A percentile compares a stretch with the other conserved stretches of the same genome.
phyloP scores from a whole-genome alignment of 2,888 invertebrate species.

The Cyclophora albipunctata region DNA sequence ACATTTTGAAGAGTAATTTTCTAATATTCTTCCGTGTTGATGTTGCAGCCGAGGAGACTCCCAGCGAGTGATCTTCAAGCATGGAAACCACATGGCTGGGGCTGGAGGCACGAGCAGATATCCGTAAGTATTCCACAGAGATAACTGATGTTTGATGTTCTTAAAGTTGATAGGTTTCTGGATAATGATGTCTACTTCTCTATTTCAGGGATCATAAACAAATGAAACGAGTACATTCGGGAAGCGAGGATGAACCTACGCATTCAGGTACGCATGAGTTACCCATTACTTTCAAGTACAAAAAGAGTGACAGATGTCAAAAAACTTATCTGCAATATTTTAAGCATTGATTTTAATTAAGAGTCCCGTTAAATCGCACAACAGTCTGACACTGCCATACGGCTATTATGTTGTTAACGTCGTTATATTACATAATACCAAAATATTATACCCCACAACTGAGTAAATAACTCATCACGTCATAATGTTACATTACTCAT shows the following conservation, averaged over 20 bases:
- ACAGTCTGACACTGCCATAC: neutral
- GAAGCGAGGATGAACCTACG: slow-evolving; percentile 84
- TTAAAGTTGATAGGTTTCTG: too few species aligned
- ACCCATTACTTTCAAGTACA: neutral
- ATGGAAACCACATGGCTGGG: slow-evolving; percentile 82
- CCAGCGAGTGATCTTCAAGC: slow-evolving; percentile 83
- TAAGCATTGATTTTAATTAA: too few species aligned
- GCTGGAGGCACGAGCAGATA: slow-evolving; percentile 79
- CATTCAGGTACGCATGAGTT: slow-evolving; percentile 78
- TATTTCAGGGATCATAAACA: slow-evolving; percentile 86
- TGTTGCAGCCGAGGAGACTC: slow-evolving; percentile 81
- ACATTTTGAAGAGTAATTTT: too few species aligned
- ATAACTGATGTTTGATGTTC: too few species aligned
- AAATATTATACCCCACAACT: too few species aligned
- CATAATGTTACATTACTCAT: too few species aligned
- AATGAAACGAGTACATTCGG: slow-evolving; percentile 84
- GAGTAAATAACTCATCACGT: too few species aligned
- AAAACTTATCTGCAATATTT: too few species aligned
- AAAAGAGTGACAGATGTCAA: too few species aligned
- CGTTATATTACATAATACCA: too few species aligned
- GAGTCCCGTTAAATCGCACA: neutral
- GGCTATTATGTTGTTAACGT: too few species aligned
- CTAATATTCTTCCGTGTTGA: slow-evolving; percentile 1
- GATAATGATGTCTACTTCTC: neutral
- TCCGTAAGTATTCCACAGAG: slow-evolving; percentile 76